Evolutionary conservation across 1,140 invertebrate species (phyloP).

Genomic region (Marisa cornuarietis): DNA sequence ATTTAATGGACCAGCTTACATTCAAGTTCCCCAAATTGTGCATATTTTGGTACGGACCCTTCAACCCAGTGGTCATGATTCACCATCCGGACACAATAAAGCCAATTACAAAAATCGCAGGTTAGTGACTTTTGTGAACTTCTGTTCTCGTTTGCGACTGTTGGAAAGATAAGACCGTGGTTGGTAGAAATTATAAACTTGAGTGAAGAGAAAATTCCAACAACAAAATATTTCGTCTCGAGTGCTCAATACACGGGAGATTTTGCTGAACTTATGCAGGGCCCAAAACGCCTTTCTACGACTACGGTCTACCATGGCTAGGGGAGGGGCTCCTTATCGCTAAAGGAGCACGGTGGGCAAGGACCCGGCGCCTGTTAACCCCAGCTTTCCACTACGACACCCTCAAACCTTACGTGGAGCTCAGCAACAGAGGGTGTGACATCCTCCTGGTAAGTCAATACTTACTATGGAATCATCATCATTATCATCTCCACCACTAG

Average conservation of each 20-base stretch:
- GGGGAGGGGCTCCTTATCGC: conserved; percentile 53
- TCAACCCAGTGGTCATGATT: conserved; percentile 25
- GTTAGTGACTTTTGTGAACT: conserved; percentile 14
- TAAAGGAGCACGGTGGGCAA: conserved; percentile 78
- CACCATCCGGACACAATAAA: conserved; percentile 43
- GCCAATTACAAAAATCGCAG: conserved; percentile 41
- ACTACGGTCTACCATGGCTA: conserved; percentile 48
- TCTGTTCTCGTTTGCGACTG: not conserved
- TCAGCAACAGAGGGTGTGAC: conserved; percentile 73
- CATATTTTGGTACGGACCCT: conserved; percentile 32
- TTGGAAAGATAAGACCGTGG: not conserved
- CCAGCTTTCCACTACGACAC: conserved; percentile 91
- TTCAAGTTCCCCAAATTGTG: conserved; percentile 32
- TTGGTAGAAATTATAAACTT: not conserved
- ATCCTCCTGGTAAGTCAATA: conserved; percentile 34
- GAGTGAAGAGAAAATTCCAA: not conserved
- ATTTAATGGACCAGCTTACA: conserved; percentile 13
- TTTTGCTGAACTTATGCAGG: conserved; percentile 28
- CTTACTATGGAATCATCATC: not conserved
- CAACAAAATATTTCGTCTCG: not conserved
- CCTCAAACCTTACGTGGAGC: conserved; percentile 81
- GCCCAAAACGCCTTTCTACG: conserved; percentile 48
- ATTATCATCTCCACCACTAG: not conserved
- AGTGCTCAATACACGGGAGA: not conserved
- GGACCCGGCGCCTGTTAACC: conserved; percentile 84